These are phyloP conservation scores for Passer montanus DNA, from an alignment of 2,113 vertebrate genomes.

Conservation along the genomic window DNA sequence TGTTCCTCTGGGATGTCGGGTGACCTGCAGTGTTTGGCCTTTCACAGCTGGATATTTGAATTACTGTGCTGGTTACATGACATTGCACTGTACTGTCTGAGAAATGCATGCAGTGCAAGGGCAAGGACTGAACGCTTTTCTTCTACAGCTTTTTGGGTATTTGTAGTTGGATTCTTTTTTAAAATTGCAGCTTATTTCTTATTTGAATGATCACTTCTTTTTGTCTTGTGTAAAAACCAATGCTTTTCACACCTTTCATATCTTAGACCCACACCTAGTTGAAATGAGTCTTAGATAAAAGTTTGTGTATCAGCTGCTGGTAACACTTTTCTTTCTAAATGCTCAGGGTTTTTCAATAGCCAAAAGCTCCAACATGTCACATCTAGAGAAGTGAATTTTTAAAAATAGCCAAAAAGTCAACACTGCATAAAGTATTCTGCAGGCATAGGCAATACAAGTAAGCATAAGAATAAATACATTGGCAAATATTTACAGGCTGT, in stretches of 20 bases:
- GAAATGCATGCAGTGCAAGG: background rate
- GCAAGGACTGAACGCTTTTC: background rate
- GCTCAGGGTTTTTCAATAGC: background rate
- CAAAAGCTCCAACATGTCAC: background rate
- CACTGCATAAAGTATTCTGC: background rate
- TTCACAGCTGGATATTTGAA: background rate
- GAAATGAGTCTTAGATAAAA: background rate
- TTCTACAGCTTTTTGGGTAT: background rate
- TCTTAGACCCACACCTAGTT: background rate
- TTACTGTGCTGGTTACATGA: background rate
- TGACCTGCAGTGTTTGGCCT: background rate
- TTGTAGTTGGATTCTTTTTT: background rate
- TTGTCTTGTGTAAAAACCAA: background rate
- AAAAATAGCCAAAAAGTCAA: background rate
- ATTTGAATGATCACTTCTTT: background rate
- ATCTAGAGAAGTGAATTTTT: background rate
- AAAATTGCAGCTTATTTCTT: background rate
- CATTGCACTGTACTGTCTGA: background rate
- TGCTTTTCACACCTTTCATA: background rate
- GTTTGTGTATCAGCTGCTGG: background rate
- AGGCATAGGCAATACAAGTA: background rate
- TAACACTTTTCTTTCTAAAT: background rate
- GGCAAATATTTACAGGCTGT: background rate
- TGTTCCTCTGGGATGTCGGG: background rate
- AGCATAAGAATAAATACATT: background rate